Base-by-base conservation (phyloP, 2,797 vertebrate genomes). In the Platalea minor region DNA sequence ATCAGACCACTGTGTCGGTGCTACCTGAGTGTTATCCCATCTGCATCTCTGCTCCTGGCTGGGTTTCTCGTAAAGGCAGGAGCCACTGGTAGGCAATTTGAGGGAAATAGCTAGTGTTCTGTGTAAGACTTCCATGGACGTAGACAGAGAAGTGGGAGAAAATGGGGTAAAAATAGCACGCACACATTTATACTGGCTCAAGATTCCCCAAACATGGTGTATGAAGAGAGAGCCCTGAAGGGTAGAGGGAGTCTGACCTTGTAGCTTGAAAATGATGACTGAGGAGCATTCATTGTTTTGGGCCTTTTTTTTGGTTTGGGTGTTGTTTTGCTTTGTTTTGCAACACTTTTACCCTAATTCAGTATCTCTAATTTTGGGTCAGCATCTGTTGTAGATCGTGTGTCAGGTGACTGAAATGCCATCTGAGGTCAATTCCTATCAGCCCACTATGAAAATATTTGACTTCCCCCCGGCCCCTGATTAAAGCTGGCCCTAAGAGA, bases 11-110 rank as follows among this genome's bases (percentile, higher is more conserved):
- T 6, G 14, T n/a, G 60, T 9, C 4, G 1, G 46, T 48, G 74
- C 74, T 43, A 41, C 73, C 53, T 33, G 33, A 74, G n/a, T 0
- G 0, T 39, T 39, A 37, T 0, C 14, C 4, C 60, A 64, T 19
- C 73, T 29, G n/a, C 46, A 68, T 11, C 35, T 64, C 79, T 79
- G 53, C 74, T 51, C 81, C 88, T 84, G n/a, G n/a, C 41, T 39
- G 23, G 5, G 29, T 26, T 63, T 74, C 39, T 56, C 4, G 3
- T 21, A 51, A 75, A 84, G 6, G 10, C 37, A 53, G 51, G 20
- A 76, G 67, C 33, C 24, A 17, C 19, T 12, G 17, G 25, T 0
- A 39, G 31, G 35, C 25, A 59, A 67, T 46, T 7, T 56, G 59
- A 85, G 25, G 45, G 31, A 48, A 84, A 48, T 0, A 46, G 16